Base-by-base conservation (phyloP, 2,113 vertebrate species). In the Cricetomys ansorgei region DNA sequence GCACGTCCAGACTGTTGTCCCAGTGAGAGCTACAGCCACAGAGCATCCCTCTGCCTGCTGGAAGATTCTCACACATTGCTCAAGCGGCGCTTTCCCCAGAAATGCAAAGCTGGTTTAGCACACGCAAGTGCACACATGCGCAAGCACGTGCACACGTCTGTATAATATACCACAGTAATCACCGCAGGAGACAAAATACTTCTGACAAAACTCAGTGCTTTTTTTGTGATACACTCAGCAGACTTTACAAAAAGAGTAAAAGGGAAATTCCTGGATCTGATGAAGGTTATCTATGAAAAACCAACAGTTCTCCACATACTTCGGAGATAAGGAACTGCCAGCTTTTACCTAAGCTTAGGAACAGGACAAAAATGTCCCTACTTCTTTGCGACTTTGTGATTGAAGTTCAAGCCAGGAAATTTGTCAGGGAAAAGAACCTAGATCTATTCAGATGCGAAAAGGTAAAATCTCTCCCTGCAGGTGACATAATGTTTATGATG, bases 51-150 rank as follows among this genome's bases (percentile, higher is more conserved):
- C 7, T 65, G 73, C 6, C 23, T 7, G 37, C 5, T 23, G 8
- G 17, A 45, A 4, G n/a, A 5, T 50, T 37, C 45, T 64, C 8
- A 69, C 5, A 0, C 21, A 37, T 0, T n/a, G 31, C 53, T 59
- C 89, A 31, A 55, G 43, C 57, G 43, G 13, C 67, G 16, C 37
- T 69, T 80, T 90, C 5, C 13, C 59, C 65, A 67, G 89, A 80
- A 96, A 81, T 92, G 80, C 88, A 97, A 95, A 90, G 84, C 67
- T 92, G 91, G 95, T 70, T 96, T 37, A 64, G 1, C n/a, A 53
- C 21, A 81, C 31, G 40, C 16, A n/a, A 19, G 34, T 17, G 1
- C 12, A 67, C 31, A 67, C 29, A 79, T 17, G n/a, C 4, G 3
- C 50, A 79, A 21, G 50, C 34, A 21, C 13, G 48, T 0, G 67